phyloP scores from a whole-genome alignment of 2,888 invertebrate genomes.

The Liopterus haemorrhoidalis region DNA sequence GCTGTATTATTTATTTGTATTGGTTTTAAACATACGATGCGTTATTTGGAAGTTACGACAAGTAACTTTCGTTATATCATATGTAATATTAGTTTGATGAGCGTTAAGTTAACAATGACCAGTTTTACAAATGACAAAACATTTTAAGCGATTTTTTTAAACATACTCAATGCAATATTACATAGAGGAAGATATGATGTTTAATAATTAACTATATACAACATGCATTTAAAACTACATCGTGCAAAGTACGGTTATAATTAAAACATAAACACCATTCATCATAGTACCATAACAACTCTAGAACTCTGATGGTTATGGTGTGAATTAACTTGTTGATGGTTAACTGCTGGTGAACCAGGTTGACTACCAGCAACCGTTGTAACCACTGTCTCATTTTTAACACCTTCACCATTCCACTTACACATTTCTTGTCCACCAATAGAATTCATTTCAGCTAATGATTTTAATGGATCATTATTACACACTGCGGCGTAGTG shows the following conservation, averaged over 20 bases:
- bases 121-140: no score
- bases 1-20: no score
- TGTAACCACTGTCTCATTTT: slow-evolving; percentile 37
- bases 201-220: slow-evolving; percentile 12
- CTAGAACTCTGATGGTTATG: slow-evolving; percentile 44
- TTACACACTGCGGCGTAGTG: slow-evolving; percentile 31
- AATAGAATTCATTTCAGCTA: slow-evolving; percentile 41
- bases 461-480: slow-evolving; percentile 40
- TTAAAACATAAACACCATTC: slow-evolving; percentile 32
- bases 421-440: slow-evolving; percentile 39
- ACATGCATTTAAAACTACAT: background rate
- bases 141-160: no score
- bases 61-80: no score
- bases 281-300: slow-evolving; percentile 48
- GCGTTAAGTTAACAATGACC: no score
- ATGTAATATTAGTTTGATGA: no score
- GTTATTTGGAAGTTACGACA: no score
- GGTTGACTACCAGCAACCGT: slow-evolving; percentile 28
- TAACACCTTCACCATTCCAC: slow-evolving; percentile 41
- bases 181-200: slow-evolving; percentile 18
- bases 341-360: slow-evolving; percentile 40
- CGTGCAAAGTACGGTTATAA: slow-evolving; percentile 1
- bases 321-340: slow-evolving; percentile 40
- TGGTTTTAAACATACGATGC: no score
- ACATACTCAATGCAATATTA: no score